Evolutionary conservation across 2,888 invertebrate species (phyloP), one percentile per base, ranked within the genome.

Genomic region (Microplitis deprimator): DNA sequence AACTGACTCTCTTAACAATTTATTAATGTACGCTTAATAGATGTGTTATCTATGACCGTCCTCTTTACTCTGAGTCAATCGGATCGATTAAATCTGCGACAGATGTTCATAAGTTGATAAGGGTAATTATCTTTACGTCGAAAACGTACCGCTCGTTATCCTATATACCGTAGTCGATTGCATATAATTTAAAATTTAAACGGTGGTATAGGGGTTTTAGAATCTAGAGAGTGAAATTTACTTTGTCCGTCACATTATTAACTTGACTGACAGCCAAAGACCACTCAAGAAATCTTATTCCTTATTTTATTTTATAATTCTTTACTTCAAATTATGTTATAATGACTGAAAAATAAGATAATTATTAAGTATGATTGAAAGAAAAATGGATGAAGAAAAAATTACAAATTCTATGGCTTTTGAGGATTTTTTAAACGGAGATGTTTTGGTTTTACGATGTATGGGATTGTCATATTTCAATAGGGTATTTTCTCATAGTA

Each of bases 381-480:
- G 8, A 68, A 68, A 8, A 68, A 41, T 68, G 68, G 16, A 2
- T 10, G 50, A 17, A 7, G 8, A 1, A 17, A 17, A 50, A 17
- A 3, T 7, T 6, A 41, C 17, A 10, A 7, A 40, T 17, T 6
- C 8, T 6, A 40, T 41, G 1, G 1, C 40, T 1, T 41, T 68
- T 16, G 41, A 41, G 8, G 41, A 68, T n/a, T 40, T 68, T 10
- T 68, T 68, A 5, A 16, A 17, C 1, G 50, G 41, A 13, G 41
- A 68, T 5, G 20, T 68, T 16, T 41, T 16, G 16, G 40, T 68
- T 10, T 41, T 68, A 17, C 68, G 68, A 8, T 68, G 6, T 3
- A 68, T 68, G 68, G 41, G 68, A 10, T 41, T 68, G 50, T 16
- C 41, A 50, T 68, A 40, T 20, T 41, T 68, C 6, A 40, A 40